Evolutionary conservation across 2,113 vertebrate genomes (phyloP), one percentile per base, ranked within the genome.

Genomic region (Accipiter cooperii): DNA sequence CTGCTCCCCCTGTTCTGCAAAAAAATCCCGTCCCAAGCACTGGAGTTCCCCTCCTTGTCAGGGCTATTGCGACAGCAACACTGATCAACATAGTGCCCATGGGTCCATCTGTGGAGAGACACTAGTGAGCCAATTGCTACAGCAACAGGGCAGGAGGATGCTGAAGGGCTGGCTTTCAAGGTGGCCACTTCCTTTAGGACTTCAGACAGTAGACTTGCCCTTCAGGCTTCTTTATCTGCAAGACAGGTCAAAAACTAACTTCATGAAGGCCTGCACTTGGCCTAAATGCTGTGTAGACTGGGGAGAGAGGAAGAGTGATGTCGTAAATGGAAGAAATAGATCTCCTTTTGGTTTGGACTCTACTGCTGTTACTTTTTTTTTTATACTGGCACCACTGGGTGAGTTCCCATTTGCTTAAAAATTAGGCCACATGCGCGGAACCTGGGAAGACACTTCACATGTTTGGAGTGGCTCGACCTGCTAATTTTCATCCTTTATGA

Each of bases 371-470:
- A 14, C 18, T 0, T 47, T 18, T 24, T 58, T 75, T 87, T 34
- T 77, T 17, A 46, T 36, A 66, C n/a, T 79, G 61, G 66, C 78
- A 95, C 88, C 94, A 85, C 1, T 83, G 46, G 90, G 77, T 83
- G 20, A 93, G 75, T 47, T 92, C 87, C 61, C 14, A 79, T 93
- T 94, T 95, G 47, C 75, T 55, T 93, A 93, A 51, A 51, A 51
- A 96, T 82, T 83, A 94, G 90, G 90, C 63, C 90, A 90, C 28
- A 24, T 16, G 44, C 1, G 22, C 92, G 71, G 55, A 87, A 86
- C 31, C 17, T 20, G 34, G 24, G 28, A 91, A 75, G 42, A 63
- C n/a, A 81, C 20, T 73, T 77, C 17, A 17, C 52, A 84, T 17
- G 12, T 29, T 26, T 78, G 21, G 73, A 87, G 17, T 66, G 33